Evolutionary conservation across 2,888 invertebrate species (phyloP), one percentile per base, ranked within the genome.

Genomic region (Trachelus tabidus): DNA sequence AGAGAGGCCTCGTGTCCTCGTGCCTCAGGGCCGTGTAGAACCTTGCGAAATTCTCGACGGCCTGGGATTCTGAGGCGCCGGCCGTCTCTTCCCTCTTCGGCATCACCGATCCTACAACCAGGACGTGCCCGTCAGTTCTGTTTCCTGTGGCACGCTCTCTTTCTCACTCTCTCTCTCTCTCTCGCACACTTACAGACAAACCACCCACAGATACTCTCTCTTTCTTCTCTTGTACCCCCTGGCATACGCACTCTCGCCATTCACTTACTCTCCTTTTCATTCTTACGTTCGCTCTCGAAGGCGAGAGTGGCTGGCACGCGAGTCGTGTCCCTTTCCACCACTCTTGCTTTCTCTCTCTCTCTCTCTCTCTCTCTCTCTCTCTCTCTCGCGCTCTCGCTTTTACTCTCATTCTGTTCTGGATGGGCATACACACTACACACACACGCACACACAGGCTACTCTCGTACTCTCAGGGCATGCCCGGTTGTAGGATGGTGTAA

Each of bases 1-100:
- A 95, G 92, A 94, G 93, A 90, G 95, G 94, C 91, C 94, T 93
- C 92, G 88, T 85, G 82, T 91, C 91, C 80, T 91, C 91, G 83
- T 87, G 89, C 74, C 90, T 87, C 82, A 91, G 87, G 77, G 89
- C 90, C 81, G 90, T 88, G 88, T 91, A 91, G 81, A 91, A 88
- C 87, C 91, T 86, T 81, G 91, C 90, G 83, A 90, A 90, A 89
- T 88, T 91, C 85, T 91, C 90, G 83, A 89, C 89, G 81, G 87
- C 86, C 82, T 90, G 90, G 80, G 89, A 82, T 75, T 89, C 87
- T 81, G 85, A 86, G 68, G 81, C 81, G 82, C 81, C 83, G 81
- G 86, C 82, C 80, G 83, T 78, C 79, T 91, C 91, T 86, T 90
- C 90, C 88, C 88, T 87, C 89, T 90, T 90, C 86, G 90, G 87